These are phyloP conservation scores for Pemphigus obesinymphae DNA, from an alignment of 1,140 invertebrate species.

Conservation along the genomic window DNA sequence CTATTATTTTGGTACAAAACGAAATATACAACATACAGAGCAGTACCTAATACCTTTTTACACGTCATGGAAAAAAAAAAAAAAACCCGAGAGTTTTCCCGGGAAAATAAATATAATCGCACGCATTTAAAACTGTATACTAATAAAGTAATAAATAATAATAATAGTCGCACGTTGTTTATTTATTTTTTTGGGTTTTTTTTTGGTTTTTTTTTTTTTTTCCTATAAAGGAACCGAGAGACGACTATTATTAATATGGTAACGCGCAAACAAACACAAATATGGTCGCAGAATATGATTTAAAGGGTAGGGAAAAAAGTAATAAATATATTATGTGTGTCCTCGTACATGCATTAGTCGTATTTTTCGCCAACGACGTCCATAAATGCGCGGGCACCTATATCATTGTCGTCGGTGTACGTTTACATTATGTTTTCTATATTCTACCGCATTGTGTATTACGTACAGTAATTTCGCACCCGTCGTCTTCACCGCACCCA, in stretches of 20 bases:
- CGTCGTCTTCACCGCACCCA: neutral
- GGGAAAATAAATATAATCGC: neutral
- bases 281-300: neutral
- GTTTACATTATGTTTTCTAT: no score
- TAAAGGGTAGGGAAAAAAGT: neutral
- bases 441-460: no score
- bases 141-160: neutral
- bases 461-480: neutral
- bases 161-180: neutral
- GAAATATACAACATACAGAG: no score
- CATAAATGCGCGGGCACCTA: no score
- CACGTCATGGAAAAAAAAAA: no score
- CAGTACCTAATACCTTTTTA: no score
- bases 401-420: neutral
- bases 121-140: neutral
- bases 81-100: no score
- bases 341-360: neutral
- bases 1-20: no score
- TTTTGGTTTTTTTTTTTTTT: no score
- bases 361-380: neutral
- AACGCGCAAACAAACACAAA: neutral
- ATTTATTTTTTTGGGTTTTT: no score
- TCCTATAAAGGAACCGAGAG: neutral
- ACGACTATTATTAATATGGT: neutral
- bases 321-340: no score